Evolutionary conservation across 1,140 invertebrate species (phyloP), one percentile per base, ranked within the genome.

Genomic region (Phocides pigmalion): DNA sequence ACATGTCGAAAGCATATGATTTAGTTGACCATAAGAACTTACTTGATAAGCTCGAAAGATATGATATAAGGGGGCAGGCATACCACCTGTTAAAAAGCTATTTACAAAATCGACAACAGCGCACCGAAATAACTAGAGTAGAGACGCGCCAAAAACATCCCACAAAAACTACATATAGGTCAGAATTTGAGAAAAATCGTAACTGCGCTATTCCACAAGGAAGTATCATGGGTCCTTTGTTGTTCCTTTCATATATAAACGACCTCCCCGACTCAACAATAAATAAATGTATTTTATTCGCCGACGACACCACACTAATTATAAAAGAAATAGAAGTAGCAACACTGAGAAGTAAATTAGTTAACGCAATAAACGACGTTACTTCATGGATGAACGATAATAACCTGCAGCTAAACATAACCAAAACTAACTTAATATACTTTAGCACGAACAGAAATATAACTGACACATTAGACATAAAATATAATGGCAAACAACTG

Each of bases 1-100:
- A 64, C 20, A 56, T 64, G 51, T 39, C 50, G 1, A 56, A 58
- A 39, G 51, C 51, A 0, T 64, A 49, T 49, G 51, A 64, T 53
- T 49, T 44, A 3, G 51, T 58, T 1, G 35, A 39, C 11, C 62
- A 64, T 20, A n/a, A 61, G 19, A 47, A 35, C 20, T 47, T 61
- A 37, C 22, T 61, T 6, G 16, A 20, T 16, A 61, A 61, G 6
- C 28, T 61, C 2, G 25, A 47, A 28, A 61, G 19, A 47, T 61
- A 61, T 5, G 56, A 42, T 37, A 35, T 61, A 35, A 32, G 56
- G 11, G 56, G 56, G 6, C 16, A 47, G 1, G 56, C 56, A 12
- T 12, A 46, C 11, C 28, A 28, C 15, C 35, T 32, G 28, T 35
- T 61, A 35, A 61, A 47, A 47, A 61, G 25, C 14, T 58, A 58